Evolutionary conservation across 2,797 vertebrate genomes (phyloP), one percentile per base, ranked within the genome.

Genomic region (Tarsius wallacei): DNA sequence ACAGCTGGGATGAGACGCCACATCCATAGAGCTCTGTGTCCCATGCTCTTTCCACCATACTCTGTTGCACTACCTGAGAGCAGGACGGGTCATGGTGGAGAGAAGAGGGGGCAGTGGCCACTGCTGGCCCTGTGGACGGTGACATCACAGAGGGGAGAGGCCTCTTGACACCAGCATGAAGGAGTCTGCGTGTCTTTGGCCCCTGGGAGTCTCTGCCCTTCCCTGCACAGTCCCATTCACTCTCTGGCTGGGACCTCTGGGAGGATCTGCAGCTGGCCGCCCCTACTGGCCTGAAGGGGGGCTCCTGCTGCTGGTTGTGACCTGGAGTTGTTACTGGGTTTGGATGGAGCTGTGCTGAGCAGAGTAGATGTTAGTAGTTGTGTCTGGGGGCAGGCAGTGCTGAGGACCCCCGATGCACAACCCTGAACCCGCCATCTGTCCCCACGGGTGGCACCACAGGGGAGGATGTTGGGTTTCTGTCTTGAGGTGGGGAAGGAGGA

Each of bases 391-490:
- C 51, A 26, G 28, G 14, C 8, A 11, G 5, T 31, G 42, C 14
- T 16, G 36, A 57, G 4, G 57, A 28, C 22, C 7, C 14, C 4
- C 31, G 8, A 13, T 12, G 7, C 42, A 3, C 0, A 22, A 31
- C 10, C 16, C 14, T 47, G 1, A 0, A 7, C 28, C 5, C 0
- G 0, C 36, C 33, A 15, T 21, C 7, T 0, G 0, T 28, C 31
- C 21, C 21, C 22, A 4, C 10, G 64, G 78, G 47, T 84, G 76
- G 8, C 15, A 10, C 49, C 53, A 16, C 21, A 26, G 6, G 80
- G 87, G 76, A 68, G 78, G 59, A 64, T 1, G 0, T 24, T 51
- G 47, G 59, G 11, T 28, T n/a, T 91, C 70, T 6, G 5, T 66
- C 64, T 57, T 47, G 10, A n/a, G 51, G 42, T 14, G 19, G 28